Base-by-base conservation (phyloP, 53 echinoderm and acorn worm species). In the Astropecten irregularis region DNA sequence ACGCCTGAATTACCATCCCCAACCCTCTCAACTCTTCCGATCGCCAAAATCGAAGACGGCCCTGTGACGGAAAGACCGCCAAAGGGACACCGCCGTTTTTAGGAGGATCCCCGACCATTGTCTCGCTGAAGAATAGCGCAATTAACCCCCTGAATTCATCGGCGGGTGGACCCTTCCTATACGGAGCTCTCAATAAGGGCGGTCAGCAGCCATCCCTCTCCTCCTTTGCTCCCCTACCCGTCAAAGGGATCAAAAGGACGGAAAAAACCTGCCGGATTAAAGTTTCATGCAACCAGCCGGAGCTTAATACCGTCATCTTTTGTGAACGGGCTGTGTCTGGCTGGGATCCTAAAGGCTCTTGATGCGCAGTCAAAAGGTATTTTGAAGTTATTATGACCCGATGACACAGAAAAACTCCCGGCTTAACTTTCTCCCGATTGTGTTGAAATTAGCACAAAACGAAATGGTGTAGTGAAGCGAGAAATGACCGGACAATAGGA, bases 51-150 rank as follows among this genome's bases (percentile, higher is more conserved):
- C 31, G 70, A 70, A 51, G 29, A 49, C 68, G 20, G 26, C 31
- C 49, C 29, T 25, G 20, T 70, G 70, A 28, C 31, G 15, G 26
- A 3, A 23, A n/a, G 9, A 47, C 70, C 70, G 70, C 50, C 70
- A 70, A 70, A 70, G 70, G 51, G 70, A 70, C n/a, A 51, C 70
- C 70, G 70, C 70, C 70, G 40, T 70, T 51, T n/a, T 70, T 49
- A n/a, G 49, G 16, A 27, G 70, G 25, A 62, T 62, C 62, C 62
- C 33, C 26, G 32, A 49, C 31, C 14, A 49, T 70, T 50, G 49
- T 31, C 50, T 49, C 34, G 40, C 70, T 31, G 70, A 51, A 15
- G 49, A 70, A 70, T 70, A 20, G 49, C 70, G 49, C 70, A 51
- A 70, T 70, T 70, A 70, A 50, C 20, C 49, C 21, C 40, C 4